Conservation (phyloP, 2,797 vertebrate species). For the Coilia nasus region DNA sequence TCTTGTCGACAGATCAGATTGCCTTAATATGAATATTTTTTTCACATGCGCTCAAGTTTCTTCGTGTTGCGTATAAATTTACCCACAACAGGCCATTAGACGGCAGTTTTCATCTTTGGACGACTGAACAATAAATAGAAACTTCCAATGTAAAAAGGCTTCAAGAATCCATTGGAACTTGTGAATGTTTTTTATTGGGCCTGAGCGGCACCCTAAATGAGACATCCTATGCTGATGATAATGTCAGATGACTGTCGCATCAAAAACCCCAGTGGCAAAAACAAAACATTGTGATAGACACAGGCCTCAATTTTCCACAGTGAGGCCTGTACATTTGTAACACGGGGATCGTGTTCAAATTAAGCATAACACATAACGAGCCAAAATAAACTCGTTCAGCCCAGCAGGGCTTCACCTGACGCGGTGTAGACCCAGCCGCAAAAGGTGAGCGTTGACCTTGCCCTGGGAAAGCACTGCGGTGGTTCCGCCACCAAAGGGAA, state of each 20-base stretch:
- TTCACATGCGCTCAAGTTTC: background rate
- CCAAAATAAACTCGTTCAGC: conserved; percentile 20
- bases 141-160: background rate
- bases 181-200: too few species aligned
- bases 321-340: too few species aligned
- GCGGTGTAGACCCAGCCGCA: background rate
- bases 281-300: too few species aligned
- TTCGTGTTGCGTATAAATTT: background rate
- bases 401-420: background rate
- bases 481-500: conserved; percentile 80
- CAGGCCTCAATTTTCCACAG: too few species aligned
- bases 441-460: conserved; percentile 74
- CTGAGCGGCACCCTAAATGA: too few species aligned
- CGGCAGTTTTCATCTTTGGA: too few species aligned
- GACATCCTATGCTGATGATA: too few species aligned
- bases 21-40: background rate
- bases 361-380: conserved; percentile 32
- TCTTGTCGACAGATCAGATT: background rate
- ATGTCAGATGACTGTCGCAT: too few species aligned
- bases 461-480: conserved; percentile 77
- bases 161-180: background rate
- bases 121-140: too few species aligned
- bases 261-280: too few species aligned
- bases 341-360: background rate
- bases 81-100: too few species aligned